Percentiles rank a stretch among this genome's conserved stretches.
Evolutionary conservation across 2,113 vertebrate species (phyloP).

Genomic region (Megalops atlanticus): DNA sequence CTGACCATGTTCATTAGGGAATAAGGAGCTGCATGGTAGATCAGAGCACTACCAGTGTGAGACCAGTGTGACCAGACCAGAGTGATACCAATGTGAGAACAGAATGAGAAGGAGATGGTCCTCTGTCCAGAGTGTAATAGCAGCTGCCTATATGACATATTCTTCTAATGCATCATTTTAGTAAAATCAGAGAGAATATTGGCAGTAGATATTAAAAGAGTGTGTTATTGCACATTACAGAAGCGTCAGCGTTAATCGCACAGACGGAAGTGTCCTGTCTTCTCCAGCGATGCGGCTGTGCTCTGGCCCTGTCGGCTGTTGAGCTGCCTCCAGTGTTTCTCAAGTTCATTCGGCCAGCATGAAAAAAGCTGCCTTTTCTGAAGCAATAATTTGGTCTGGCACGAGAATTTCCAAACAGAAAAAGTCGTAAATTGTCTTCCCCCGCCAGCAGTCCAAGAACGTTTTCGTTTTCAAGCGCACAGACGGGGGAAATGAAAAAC

Average conservation of each 20-base stretch:
- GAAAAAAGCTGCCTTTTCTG: conserved; percentile 4
- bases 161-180: too few species aligned
- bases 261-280: background rate
- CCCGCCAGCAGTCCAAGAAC: conserved; percentile 42
- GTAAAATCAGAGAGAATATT: background rate
- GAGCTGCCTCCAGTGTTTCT: background rate
- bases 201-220: too few species aligned
- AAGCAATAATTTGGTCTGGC: conserved; percentile 34
- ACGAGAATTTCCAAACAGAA: conserved; percentile 44
- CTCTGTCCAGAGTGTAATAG: background rate
- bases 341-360: background rate
- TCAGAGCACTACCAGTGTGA: too few species aligned
- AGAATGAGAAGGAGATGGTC: background rate
- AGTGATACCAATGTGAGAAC: too few species aligned
- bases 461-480: conserved; percentile 44
- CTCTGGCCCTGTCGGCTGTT: background rate
- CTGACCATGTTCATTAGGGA: too few species aligned
- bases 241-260: background rate
- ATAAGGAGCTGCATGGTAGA: too few species aligned
- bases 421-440: conserved; percentile 41
- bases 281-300: background rate
- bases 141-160: background rate
- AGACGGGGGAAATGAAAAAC: conserved; percentile 50
- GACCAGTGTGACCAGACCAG: too few species aligned
- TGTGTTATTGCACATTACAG: background rate